Evolutionary conservation across 92 coral and sea anemone species (phyloP), one percentile per base, ranked within the genome.

Genomic region (Scolanthus callimorphus): DNA sequence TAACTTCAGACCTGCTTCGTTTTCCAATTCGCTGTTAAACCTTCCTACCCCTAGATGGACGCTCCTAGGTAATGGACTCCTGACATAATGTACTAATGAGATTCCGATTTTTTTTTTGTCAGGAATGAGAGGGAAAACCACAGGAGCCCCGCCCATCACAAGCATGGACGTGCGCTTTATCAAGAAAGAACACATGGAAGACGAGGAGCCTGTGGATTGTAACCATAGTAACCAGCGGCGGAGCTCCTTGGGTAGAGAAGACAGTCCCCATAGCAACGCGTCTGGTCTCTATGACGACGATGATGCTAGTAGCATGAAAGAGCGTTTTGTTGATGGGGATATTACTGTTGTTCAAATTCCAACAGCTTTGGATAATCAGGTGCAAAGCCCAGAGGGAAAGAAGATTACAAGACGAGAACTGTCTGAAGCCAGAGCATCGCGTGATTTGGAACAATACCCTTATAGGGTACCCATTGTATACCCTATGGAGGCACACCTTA

Each of bases 401-500:
- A 34, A 34, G 43, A 6, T 6, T 34, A 6, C 43, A 15, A 34
- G n/a, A n/a, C n/a, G 43, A 34, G 43, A 34, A 34, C 20, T 25
- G 11, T 38, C 73, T n/a, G 62, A 51, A 20, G 59, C 24, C 6
- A 53, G 22, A 20, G 73, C 15, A 34, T 34, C 43, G 43, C 43
- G 43, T 34, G 43, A 34, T 6, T 34, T 34, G n/a, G n/a, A n/a
- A n/a, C n/a, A n/a, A n/a, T 34, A 34, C 15, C 52, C 73, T 0
- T 54, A 54, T 22, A 51, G 75, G 27, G 65, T 68, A 12, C 75
- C 75, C 2, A 57, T 68, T 1, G 65, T 68, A 17, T 68, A 68
- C 54, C 75, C 75, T 1, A 68, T 68, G 26, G 64, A 56, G 11
- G 55, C 63, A 4, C 75, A 52, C 11, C 64, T 56, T 51, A 45